phyloP scores from a whole-genome alignment of 2,797 vertebrate genomes.

The Allobates femoralis region DNA sequence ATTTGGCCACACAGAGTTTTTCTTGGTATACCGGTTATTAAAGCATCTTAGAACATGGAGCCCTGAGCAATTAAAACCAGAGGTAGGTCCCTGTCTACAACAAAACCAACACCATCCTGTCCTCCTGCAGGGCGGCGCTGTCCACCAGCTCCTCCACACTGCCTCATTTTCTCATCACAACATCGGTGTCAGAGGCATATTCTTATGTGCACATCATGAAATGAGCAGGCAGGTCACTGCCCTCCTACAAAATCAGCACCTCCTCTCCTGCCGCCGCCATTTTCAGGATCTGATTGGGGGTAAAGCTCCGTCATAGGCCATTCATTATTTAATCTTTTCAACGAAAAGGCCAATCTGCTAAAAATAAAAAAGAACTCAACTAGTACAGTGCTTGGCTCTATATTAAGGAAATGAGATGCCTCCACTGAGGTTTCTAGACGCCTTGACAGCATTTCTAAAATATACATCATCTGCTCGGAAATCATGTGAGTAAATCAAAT shows the following conservation, averaged over 20 bases:
- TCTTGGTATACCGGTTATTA: background rate
- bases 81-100: background rate
- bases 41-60: background rate
- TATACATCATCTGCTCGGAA: conserved; percentile 68
- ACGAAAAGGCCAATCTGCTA: too few relatives aligned
- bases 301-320: too few relatives aligned
- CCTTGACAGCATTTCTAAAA: conserved; percentile 66
- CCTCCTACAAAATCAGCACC: background rate
- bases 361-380: too few relatives aligned
- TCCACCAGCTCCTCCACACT: too few relatives aligned
- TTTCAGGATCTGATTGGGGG: too few relatives aligned
- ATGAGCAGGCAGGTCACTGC: too few relatives aligned
- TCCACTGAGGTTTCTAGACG: conserved; percentile 55
- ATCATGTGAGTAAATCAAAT: conserved; percentile 75
- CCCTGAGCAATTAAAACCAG: background rate
- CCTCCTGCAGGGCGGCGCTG: background rate
- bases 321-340: too few relatives aligned
- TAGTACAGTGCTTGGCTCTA: too few relatives aligned
- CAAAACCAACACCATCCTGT: background rate
- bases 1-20: too few relatives aligned
- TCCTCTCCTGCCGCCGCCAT: background rate
- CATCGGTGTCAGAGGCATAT: too few relatives aligned
- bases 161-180: too few relatives aligned
- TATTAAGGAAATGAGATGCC: background rate
- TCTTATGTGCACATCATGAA: too few relatives aligned